phyloP scores from a whole-genome alignment of 2,888 invertebrate genomes.

The Ecliptopera silaceata region DNA sequence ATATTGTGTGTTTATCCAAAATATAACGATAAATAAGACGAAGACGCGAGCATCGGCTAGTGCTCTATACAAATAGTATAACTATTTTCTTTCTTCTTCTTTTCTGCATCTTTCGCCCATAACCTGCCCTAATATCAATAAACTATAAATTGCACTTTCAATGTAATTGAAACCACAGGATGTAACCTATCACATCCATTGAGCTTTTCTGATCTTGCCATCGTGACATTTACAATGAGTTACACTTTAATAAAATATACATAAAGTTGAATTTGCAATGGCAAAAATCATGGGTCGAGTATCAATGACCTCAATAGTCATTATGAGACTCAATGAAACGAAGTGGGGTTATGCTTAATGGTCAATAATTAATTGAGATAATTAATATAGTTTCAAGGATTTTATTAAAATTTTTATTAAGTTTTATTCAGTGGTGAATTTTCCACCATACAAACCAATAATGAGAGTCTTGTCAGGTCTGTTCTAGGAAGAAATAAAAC shows the following conservation, averaged over 20 bases:
- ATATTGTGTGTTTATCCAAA: too few relatives aligned
- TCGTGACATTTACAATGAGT: conserved; percentile 30
- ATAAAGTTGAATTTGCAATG: conserved; percentile 42
- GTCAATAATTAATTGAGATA: conserved; percentile 28
- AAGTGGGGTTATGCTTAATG: conserved; percentile 42
- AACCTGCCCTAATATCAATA: conserved; percentile 49
- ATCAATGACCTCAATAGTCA: conserved; percentile 59
- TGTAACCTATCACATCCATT: conserved; percentile 72
- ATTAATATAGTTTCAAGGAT: conserved; percentile 17
- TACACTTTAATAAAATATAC: conserved; percentile 34
- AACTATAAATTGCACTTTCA: conserved; percentile 63
- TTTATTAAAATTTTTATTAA: too few relatives aligned
- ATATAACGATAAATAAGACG: too few relatives aligned
- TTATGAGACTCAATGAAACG: conserved; percentile 53
- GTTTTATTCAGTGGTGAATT: too few relatives aligned
- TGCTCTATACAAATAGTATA: too few relatives aligned
- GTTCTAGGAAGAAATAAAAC: too few relatives aligned
- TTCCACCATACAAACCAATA: too few relatives aligned
- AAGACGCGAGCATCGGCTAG: too few relatives aligned
- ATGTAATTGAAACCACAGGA: conserved; percentile 78
- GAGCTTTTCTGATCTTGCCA: conserved; percentile 63
- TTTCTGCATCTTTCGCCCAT: background rate
- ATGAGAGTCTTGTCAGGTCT: too few relatives aligned
- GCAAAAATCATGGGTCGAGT: conserved; percentile 39
- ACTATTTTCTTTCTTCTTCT: too few relatives aligned